Evolutionary conservation across 1,140 invertebrate genomes (phyloP).

Genomic region (Zophobas atratus): DNA sequence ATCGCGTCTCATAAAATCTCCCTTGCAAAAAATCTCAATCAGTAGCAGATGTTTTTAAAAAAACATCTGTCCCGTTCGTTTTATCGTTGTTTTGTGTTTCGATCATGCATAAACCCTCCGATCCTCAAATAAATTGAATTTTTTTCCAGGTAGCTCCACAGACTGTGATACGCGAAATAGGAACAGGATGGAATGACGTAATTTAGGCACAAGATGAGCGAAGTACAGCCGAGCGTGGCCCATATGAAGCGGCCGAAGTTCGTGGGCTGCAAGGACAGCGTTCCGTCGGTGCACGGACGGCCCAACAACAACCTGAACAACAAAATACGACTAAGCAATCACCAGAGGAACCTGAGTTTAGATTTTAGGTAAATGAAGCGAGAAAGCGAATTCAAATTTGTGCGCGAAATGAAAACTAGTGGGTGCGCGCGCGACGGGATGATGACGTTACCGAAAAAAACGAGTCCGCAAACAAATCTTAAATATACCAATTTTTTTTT

Average conservation of each 20-base stretch:
- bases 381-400: background rate
- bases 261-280: slow-evolving; percentile 46
- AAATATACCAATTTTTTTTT: no score
- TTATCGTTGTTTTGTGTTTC: background rate
- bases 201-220: slow-evolving; percentile 8
- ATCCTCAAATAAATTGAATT: slow-evolving; percentile 1
- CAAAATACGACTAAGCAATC: slow-evolving; percentile 77
- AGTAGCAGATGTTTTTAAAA: slow-evolving; percentile 3
- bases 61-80: background rate
- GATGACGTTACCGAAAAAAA: no score
- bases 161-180: slow-evolving; percentile 24
- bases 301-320: slow-evolving; percentile 70
- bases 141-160: slow-evolving; percentile 3
- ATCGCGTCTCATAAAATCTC: no score
- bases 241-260: slow-evolving; percentile 44
- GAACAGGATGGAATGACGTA: slow-evolving; percentile 16
- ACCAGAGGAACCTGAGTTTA: slow-evolving; percentile 83
- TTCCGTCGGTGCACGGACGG: slow-evolving; percentile 76
- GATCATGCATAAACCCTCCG: slow-evolving; percentile 15
- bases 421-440: no score
- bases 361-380: slow-evolving; percentile 76
- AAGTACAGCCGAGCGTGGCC: slow-evolving; percentile 35
- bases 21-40: background rate
- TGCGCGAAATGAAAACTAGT: slow-evolving; percentile 2
- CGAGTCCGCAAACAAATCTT: no score